phyloP scores from a whole-genome alignment of 2,113 vertebrate genomes.

The Rhabdomys dilectus region DNA sequence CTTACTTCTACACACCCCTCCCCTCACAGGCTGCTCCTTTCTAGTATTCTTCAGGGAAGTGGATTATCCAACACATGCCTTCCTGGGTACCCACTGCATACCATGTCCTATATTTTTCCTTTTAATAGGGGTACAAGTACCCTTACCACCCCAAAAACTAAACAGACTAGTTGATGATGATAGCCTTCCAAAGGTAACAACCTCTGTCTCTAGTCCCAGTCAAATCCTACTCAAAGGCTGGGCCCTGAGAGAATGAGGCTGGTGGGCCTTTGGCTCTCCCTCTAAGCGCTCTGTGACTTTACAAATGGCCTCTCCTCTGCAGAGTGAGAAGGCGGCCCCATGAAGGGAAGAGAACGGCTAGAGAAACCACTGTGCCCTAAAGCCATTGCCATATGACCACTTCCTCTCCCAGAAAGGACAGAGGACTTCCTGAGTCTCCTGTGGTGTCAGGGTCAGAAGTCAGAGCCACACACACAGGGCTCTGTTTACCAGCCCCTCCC shows the following conservation, averaged over 20 bases:
- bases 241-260: background rate
- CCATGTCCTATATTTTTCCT: background rate
- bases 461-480: background rate
- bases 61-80: background rate
- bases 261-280: background rate
- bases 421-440: background rate
- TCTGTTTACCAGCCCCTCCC: background rate
- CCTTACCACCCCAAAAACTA: background rate
- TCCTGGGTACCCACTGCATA: background rate
- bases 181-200: background rate
- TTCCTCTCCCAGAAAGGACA: background rate
- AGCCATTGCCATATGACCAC: background rate
- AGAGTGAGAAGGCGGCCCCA: background rate
- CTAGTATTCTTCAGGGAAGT: background rate
- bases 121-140: background rate
- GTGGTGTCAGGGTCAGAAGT: background rate
- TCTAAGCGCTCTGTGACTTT: background rate
- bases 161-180: background rate
- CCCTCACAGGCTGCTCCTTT: background rate
- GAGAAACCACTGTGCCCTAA: background rate
- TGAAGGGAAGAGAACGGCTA: background rate
- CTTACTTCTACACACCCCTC: background rate
- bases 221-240: background rate
- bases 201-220: background rate
- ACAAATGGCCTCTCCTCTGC: background rate